A percentile compares a stretch with the other conserved stretches of the same genome.
Evolutionary conservation across 2,797 vertebrate genomes (phyloP).

Genomic region (Rousettus madagascariensis): DNA sequence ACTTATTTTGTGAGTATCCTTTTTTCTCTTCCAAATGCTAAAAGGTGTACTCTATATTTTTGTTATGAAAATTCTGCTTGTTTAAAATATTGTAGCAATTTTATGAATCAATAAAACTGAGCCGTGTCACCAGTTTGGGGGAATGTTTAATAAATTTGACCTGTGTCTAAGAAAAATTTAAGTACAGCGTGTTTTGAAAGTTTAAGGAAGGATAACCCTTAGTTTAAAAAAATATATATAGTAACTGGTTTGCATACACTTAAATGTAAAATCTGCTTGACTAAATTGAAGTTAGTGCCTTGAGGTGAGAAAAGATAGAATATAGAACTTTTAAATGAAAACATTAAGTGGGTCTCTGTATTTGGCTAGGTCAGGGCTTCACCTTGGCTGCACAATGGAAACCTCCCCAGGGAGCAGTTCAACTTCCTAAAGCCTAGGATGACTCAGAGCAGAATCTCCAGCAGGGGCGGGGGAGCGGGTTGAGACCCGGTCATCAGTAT

Average conservation of each 20-base stretch:
- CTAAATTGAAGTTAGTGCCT: background rate
- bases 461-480: background rate
- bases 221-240: background rate
- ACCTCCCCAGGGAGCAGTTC: background rate
- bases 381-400: background rate
- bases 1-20: slow-evolving; percentile 39
- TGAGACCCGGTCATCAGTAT: background rate
- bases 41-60: slow-evolving; percentile 54
- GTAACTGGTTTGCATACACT: background rate
- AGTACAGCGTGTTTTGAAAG: background rate
- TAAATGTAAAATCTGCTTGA: background rate
- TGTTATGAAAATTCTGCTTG: slow-evolving; percentile 56
- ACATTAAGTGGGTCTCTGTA: background rate
- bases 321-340: background rate
- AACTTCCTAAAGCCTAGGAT: background rate
- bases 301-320: background rate
- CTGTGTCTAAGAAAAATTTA: slow-evolving; percentile 32
- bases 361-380: background rate
- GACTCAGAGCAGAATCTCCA: background rate
- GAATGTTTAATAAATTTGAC: slow-evolving; percentile 53
- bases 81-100: slow-evolving; percentile 70
- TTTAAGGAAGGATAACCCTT: slow-evolving; percentile 10
- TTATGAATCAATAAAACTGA: slow-evolving; percentile 74
- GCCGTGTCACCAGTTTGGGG: slow-evolving; percentile 48
- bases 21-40: slow-evolving; percentile 53